Conservation (phyloP, 2,113 vertebrate species). For the Prionailurus viverrinus region DNA sequence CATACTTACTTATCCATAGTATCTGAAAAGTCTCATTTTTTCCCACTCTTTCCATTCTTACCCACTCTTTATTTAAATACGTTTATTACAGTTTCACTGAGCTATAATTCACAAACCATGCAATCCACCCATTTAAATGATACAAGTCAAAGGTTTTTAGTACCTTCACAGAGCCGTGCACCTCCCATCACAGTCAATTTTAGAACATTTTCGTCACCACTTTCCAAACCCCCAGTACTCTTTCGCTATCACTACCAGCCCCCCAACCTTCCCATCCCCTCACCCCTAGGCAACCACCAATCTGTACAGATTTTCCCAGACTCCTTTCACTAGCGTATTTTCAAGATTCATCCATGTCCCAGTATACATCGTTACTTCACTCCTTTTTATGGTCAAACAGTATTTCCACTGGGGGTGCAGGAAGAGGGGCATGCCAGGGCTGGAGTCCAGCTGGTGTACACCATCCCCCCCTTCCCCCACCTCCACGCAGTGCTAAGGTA, state of each 20-base stretch:
- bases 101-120: background rate
- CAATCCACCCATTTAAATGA: background rate
- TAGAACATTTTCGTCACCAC: background rate
- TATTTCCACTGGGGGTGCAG: background rate
- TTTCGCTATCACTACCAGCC: background rate
- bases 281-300: background rate
- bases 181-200: background rate
- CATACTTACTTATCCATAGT: background rate
- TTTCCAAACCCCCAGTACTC: background rate
- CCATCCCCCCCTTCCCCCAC: no score
- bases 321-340: background rate
- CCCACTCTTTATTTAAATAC: background rate
- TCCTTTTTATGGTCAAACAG: background rate
- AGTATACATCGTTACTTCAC: background rate
- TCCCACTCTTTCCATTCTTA: background rate
- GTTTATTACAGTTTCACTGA: background rate
- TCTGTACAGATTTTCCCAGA: background rate
- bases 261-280: background rate
- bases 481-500: constrained; percentile 5
- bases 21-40: background rate
- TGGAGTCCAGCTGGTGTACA: background rate
- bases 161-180: background rate
- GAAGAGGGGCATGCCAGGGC: background rate
- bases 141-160: background rate
- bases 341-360: background rate